Conservation (phyloP, 2,797 vertebrate species). For the Pseudotriccus pelzelni region DNA sequence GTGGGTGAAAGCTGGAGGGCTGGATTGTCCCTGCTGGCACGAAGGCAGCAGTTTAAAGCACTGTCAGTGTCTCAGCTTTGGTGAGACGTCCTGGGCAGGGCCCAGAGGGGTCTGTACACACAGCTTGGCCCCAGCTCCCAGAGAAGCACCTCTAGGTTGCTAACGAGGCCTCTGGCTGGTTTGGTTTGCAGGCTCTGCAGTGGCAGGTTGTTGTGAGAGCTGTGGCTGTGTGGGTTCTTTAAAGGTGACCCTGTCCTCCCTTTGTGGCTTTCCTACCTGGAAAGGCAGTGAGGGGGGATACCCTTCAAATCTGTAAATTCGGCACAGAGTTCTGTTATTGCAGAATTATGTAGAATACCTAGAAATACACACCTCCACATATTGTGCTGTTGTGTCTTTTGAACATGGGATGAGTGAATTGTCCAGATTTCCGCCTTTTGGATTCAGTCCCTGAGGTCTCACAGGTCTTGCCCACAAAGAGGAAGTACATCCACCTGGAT, state of each 20-base stretch:
- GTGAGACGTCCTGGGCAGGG: rapidly evolving
- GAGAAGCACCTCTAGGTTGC: background rate
- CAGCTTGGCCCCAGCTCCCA: background rate
- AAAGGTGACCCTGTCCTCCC: background rate
- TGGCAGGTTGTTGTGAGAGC: background rate
- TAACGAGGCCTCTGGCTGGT: rapidly evolving
- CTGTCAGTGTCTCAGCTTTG: background rate
- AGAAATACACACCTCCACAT: background rate
- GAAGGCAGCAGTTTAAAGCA: background rate
- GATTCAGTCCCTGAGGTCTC: background rate
- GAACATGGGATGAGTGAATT: background rate
- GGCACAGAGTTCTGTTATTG: rapidly evolving
- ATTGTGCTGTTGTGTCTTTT: background rate
- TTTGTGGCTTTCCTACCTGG: background rate
- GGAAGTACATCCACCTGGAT: rapidly evolving
- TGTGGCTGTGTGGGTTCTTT: background rate
- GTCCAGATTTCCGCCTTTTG: background rate
- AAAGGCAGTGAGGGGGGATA: background rate
- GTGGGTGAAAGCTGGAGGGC: background rate
- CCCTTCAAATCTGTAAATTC: background rate
- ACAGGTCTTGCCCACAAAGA: background rate
- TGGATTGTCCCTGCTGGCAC: rapidly evolving
- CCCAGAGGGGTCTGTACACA: background rate
- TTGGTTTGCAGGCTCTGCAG: background rate
- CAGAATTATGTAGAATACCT: rapidly evolving